Percentiles rank a stretch among this genome's conserved stretches.
Conservation (phyloP, 2,797 vertebrate species). For the Meda fulgida region DNA sequence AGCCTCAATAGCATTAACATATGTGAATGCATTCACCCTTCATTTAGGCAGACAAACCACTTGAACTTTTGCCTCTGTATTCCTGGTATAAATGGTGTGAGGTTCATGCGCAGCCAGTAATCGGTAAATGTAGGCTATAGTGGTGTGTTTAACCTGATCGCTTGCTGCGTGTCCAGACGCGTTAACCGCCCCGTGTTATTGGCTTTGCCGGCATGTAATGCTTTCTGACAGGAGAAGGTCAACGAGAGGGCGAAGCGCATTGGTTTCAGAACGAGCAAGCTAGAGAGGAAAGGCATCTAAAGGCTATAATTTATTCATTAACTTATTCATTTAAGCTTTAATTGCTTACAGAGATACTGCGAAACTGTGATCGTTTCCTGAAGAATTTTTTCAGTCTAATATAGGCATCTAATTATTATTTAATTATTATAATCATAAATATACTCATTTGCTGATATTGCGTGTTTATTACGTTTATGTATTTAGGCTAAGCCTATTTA, state of each 20-base stretch:
- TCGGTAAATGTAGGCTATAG: conserved; percentile 54
- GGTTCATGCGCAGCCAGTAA: conserved; percentile 40
- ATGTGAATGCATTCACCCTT: conserved; percentile 17
- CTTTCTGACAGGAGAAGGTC: conserved; percentile 81
- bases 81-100: conserved; percentile 37
- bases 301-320: neutral
- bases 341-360: too few relatives aligned
- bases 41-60: conserved; percentile 8
- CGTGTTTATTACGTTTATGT: neutral
- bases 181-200: conserved; percentile 69
- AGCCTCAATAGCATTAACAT: neutral
- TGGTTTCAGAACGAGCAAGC: conserved; percentile 71
- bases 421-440: neutral
- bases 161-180: conserved; percentile 57
- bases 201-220: conserved; percentile 75
- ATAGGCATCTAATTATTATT: neutral
- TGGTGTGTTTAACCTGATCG: conserved; percentile 58
- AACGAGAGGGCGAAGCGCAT: conserved; percentile 77
- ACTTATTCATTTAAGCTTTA: neutral
- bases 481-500: neutral
- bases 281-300: conserved; percentile 11
- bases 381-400: neutral
- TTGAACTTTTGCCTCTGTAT: conserved; percentile 37
- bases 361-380: neutral
- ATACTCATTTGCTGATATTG: neutral